These are phyloP conservation scores for Theocolax elegans DNA, from an alignment of 1,140 invertebrate species.

Conservation along the genomic window DNA sequence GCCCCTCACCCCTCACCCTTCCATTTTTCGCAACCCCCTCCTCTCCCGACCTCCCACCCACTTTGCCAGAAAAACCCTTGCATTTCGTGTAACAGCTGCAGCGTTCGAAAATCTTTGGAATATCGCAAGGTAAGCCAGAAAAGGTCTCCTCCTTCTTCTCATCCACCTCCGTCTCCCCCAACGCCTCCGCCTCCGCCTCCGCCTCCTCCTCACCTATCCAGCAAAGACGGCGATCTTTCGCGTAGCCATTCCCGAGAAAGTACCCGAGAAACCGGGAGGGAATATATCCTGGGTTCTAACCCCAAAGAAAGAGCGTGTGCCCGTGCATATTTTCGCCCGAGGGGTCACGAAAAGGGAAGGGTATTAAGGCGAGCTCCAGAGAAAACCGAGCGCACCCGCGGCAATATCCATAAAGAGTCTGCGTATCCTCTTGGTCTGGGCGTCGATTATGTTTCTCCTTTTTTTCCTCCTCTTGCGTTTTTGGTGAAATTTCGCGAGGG, in stretches of 20 bases:
- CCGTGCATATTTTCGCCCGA: constrained; percentile 36
- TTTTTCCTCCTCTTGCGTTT: background rate
- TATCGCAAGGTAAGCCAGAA: constrained; percentile 31
- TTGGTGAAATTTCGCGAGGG: constrained; percentile 9
- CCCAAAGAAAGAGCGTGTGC: constrained; percentile 9
- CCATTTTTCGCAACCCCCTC: no score
- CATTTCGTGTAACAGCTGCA: constrained; percentile 26
- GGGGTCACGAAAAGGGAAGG: constrained; percentile 1
- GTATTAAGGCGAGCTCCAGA: constrained; percentile 26
- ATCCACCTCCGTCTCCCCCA: background rate
- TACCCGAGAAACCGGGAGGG: constrained; percentile 1
- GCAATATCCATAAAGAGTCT: constrained; percentile 40
- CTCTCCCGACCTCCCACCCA: no score
- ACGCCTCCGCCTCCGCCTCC: background rate
- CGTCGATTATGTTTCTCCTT: background rate
- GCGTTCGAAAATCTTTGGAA: constrained; percentile 8
- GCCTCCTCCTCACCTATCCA: background rate
- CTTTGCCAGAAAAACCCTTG: constrained; percentile 19
- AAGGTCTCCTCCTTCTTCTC: background rate
- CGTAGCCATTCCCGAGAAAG: constrained; percentile 9
- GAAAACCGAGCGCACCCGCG: constrained; percentile 27
- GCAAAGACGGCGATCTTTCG: constrained; percentile 17
- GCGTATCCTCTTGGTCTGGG: background rate
- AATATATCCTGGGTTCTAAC: constrained; percentile 10
- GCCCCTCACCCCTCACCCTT: no score